phyloP scores from a whole-genome alignment of 1,140 invertebrate genomes.

The Drosophila sechellia region DNA sequence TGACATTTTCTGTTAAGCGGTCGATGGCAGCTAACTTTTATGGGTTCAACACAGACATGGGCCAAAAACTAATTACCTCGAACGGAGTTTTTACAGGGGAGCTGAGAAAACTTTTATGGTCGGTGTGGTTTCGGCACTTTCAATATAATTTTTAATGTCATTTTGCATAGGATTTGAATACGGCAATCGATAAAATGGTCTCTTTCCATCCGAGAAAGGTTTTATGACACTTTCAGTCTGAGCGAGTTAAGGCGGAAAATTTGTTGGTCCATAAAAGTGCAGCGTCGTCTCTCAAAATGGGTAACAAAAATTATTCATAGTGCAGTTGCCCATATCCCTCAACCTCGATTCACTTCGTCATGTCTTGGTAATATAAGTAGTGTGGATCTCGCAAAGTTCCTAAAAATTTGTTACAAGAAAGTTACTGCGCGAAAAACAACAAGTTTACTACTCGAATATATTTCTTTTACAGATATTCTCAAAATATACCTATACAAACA shows the following conservation, averaged over 20 bases:
- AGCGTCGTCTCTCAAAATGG: constrained; percentile 4
- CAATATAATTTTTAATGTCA: constrained; percentile 57
- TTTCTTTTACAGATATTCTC: not conserved
- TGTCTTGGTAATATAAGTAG: not conserved
- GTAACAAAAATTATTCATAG: constrained; percentile 35
- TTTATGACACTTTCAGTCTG: constrained; percentile 46
- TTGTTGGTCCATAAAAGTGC: constrained; percentile 28
- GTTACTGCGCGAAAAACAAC: not conserved
- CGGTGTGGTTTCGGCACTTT: constrained; percentile 23
- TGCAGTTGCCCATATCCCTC: not conserved
- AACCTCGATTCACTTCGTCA: not conserved
- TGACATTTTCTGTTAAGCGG: constrained; percentile 40
- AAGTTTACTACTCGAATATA: not conserved
- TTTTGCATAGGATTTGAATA: constrained; percentile 71
- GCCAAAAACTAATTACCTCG: constrained; percentile 61
- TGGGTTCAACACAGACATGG: constrained; percentile 18
- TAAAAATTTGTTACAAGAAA: not conserved
- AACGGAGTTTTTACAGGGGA: constrained; percentile 1
- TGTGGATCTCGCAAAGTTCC: not conserved
- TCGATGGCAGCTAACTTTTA: constrained; percentile 19
- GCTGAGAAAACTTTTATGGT: constrained; percentile 18
- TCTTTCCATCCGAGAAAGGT: not conserved
- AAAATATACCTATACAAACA: not conserved
- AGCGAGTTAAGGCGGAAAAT: constrained; percentile 31
- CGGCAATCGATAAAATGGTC: constrained; percentile 47